Base-by-base conservation (phyloP, 2,888 invertebrate species). In the Celastrina argiolus region DNA sequence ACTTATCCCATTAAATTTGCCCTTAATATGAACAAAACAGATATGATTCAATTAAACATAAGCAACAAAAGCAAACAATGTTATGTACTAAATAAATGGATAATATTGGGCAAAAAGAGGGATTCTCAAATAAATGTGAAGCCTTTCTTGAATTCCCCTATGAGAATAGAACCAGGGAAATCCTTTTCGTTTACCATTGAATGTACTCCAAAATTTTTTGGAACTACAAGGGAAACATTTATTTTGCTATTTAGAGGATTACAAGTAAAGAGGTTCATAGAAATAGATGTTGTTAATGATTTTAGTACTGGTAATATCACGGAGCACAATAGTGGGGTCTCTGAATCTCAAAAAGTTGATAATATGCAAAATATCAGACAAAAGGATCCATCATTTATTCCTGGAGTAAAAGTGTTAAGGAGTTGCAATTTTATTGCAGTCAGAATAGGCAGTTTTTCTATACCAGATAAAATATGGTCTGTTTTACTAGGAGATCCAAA, bases 341-440 rank as follows among this genome's bases (percentile, higher is more conserved):
- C 64, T 71, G 26, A 65, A 63, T 66, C 75, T 77, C 74, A 83
- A 16, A 81, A 75, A 63, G 70, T 79, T 66, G 71, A 77, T 22
- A 76, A 68, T 28, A 78, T 88, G 78, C 84, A 71, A 69, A 76
- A 78, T 58, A 74, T 86, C 2, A 78, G 79, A 69, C 77, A 73
- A 42, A 76, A 74, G 65, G 41, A 74, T 5, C 74, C 76, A 2
- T 68, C 77, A 14, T 74, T 84, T 56, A 75, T 93, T 58, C 92
- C 88, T 39, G 96, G 96, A 6, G 88, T 94, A 16, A 88, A 78
- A 64, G 75, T 88, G 0, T 72, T 73, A 1, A 92, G 85, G 69
- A 78, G 89, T 12, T 91, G 94, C 5, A 89, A 94, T 51, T 97
- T 97, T 83, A 76, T 94, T 26, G 83, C 92, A 12, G 84, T 92